Base-by-base conservation (phyloP, 2,113 vertebrate genomes). In the Misgurnus anguillicaudatus region DNA sequence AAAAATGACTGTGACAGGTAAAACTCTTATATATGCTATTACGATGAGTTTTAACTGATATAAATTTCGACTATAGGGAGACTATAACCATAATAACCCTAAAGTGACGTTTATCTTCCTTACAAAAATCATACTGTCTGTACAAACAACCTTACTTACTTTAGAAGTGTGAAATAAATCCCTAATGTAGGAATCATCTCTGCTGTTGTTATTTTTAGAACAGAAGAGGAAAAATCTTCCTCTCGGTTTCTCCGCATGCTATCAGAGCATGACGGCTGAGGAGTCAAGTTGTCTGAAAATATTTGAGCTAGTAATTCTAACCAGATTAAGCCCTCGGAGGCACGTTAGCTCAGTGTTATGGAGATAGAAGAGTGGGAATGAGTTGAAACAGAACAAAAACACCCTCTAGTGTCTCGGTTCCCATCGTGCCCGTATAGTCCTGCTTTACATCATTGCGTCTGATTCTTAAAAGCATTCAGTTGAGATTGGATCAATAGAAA, bases 381-480 rank as follows among this genome's bases (percentile, higher is more conserved):
- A 87, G 68, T 85, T 78, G 63, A 88, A 90, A 78, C 81, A 86
- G 65, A 85, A 78, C 58, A 39, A 75, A 88, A 87, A 81, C 83
- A 82, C 67, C 68, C 70, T 74, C n/a, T 41, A 51, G 57, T 75
- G 73, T 53, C 63, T 17, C 55, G 31, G 63, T 68, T 75, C 75
- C 78, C 62, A 74, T 74, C 57, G 51, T 65, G 74, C 83, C 72
- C 73, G 70, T 82, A 38, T 53, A 47, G 45, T 64, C 57, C 53
- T 63, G 62, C 19, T 74, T 74, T 61, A 78, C 88, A 81, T 53
- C 69, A 72, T 86, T 73, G 85, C 87, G 87, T 86, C 81, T 72
- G 76, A 83, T 89, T 86, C 81, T 89, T 88, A 83, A 89, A 86
- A 86, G 88, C 89, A 87, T 91, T 87, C 90, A 90, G 90, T 89